Evolutionary conservation across 2,797 vertebrate species (phyloP).

Genomic region (Lagorchestes hirsutus): DNA sequence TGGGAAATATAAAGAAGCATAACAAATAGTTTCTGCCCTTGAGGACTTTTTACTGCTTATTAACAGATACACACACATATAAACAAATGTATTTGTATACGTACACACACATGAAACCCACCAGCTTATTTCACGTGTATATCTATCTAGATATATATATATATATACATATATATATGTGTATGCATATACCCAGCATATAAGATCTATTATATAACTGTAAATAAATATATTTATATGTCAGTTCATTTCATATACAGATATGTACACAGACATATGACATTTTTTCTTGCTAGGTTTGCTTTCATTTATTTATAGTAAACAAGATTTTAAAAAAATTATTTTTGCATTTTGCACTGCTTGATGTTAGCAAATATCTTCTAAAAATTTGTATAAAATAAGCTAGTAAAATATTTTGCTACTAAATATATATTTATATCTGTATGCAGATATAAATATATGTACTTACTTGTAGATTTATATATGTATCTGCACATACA

Average conservation of each 20-base stretch:
- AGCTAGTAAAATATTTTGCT: background rate
- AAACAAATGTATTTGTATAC: background rate
- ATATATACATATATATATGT: background rate
- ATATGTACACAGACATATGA: background rate
- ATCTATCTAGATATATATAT: background rate
- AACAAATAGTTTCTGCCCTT: background rate
- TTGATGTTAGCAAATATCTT: background rate
- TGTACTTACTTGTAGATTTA: slow-evolving; percentile 13
- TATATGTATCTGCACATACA: background rate
- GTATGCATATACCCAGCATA: background rate
- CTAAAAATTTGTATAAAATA: background rate
- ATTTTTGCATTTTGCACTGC: background rate
- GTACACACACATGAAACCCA: background rate
- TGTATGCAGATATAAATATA: background rate
- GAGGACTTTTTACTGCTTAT: background rate
- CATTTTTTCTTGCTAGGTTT: background rate
- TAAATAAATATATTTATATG: background rate
- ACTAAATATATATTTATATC: background rate
- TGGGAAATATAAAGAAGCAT: background rate
- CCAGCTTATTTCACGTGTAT: background rate
- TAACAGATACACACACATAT: background rate
- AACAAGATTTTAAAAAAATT: background rate
- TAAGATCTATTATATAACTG: background rate
- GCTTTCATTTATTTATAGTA: background rate
- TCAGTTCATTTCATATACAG: background rate